phyloP scores from a whole-genome alignment of 2,888 invertebrate species.

The Tinea trinotella region DNA sequence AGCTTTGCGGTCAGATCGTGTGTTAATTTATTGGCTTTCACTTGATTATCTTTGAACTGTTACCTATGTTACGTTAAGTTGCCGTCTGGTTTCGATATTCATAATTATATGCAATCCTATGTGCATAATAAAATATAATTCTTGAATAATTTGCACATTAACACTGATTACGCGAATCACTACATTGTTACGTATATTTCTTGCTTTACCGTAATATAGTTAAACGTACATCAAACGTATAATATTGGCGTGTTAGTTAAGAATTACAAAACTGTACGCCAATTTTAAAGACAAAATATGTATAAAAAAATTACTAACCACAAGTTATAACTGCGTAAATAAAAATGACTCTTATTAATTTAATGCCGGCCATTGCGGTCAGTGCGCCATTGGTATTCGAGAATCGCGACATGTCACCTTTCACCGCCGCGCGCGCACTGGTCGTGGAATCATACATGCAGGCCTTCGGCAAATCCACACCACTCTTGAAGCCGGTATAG shows the following conservation, averaged over 20 bases:
- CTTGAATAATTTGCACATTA: constrained; percentile 9
- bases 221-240: neutral
- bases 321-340: constrained; percentile 55
- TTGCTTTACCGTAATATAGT: constrained; percentile 1
- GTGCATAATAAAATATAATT: neutral
- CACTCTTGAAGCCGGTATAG: constrained; percentile 1
- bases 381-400: constrained; percentile 36
- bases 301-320: constrained; percentile 44
- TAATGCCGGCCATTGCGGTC: constrained; percentile 41
- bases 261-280: too few relatives aligned
- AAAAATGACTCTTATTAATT: constrained; percentile 46
- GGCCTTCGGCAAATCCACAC: constrained; percentile 7
- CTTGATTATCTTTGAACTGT: constrained; percentile 10
- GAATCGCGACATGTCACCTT: constrained; percentile 56
- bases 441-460: constrained; percentile 25
- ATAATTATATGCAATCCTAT: neutral
- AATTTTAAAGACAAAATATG: too few relatives aligned
- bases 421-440: constrained; percentile 66
- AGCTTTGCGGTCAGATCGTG: neutral
- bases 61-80: constrained; percentile 1
- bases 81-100: neutral
- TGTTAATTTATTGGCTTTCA: constrained; percentile 14
- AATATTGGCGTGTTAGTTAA: neutral
- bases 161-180: constrained; percentile 14
- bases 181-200: neutral